These are phyloP conservation scores for Bolinopsis microptera DNA, from an alignment of 37 sponge, comb jelly and placozoan genomes.

Conservation along the genomic window DNA sequence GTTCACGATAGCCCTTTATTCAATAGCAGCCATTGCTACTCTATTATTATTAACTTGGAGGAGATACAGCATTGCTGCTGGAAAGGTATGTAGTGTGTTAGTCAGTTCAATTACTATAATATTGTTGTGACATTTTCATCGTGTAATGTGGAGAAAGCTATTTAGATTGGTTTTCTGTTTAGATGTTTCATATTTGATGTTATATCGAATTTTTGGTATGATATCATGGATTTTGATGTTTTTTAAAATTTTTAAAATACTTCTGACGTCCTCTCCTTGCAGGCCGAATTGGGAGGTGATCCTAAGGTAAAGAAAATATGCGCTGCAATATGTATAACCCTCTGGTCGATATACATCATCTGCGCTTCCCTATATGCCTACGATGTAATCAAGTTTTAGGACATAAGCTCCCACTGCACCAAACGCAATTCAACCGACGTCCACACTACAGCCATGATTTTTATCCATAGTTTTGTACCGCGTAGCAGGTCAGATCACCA, in stretches of 20 bases:
- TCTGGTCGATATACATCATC: constrained; percentile 73
- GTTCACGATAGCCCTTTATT: constrained; percentile 40
- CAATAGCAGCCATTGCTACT: constrained; percentile 38
- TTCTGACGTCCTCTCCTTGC: too few relatives aligned
- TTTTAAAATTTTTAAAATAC: too few relatives aligned
- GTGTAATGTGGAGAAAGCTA: too few relatives aligned
- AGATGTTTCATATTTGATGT: too few relatives aligned
- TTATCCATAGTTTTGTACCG: not conserved
- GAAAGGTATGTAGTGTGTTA: not conserved
- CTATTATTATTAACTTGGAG: constrained; percentile 48
- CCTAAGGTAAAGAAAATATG: constrained; percentile 6
- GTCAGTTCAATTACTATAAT: not conserved
- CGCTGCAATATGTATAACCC: constrained; percentile 59
- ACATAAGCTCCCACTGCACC: not conserved
- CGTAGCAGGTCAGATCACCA: not conserved
- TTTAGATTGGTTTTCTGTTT: too few relatives aligned
- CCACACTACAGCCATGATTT: not conserved
- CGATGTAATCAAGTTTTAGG: constrained; percentile 59
- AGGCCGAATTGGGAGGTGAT: constrained; percentile 74
- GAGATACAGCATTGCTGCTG: constrained; percentile 26
- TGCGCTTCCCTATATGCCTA: constrained; percentile 71
- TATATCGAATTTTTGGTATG: too few relatives aligned
- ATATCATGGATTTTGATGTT: too few relatives aligned
- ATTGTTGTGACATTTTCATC: too few relatives aligned
- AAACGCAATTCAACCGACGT: not conserved